Percentiles rank a stretch among this genome's conserved stretches.
phyloP scores from a whole-genome alignment of 2,113 vertebrate species.

The Mungos mungo region DNA sequence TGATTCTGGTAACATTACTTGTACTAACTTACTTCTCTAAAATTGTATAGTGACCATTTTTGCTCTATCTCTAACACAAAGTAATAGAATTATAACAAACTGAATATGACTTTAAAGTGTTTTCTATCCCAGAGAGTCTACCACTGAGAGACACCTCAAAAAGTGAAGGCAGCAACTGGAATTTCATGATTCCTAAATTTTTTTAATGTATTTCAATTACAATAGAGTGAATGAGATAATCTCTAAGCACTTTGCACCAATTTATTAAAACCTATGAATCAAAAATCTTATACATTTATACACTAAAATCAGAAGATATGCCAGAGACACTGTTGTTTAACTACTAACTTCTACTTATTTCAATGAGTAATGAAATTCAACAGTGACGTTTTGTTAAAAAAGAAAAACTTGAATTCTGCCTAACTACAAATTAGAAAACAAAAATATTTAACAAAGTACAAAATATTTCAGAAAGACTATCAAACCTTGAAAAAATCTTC shows the following conservation, averaged over 20 bases:
- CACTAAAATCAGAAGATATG: background rate
- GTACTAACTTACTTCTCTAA: background rate
- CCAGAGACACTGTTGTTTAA: background rate
- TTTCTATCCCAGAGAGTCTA: background rate
- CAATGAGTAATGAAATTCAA: background rate
- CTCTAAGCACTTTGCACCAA: background rate
- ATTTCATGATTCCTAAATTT: background rate
- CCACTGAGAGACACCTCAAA: background rate
- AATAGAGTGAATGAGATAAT: background rate
- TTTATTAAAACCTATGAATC: background rate
- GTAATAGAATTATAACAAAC: background rate
- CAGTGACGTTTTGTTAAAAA: background rate
- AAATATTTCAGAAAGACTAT: conserved; percentile 58
- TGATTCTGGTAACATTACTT: background rate
- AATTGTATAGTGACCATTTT: background rate
- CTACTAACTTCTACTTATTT: background rate
- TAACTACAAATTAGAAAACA: background rate
- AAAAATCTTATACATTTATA: background rate
- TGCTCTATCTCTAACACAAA: background rate
- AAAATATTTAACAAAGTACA: background rate
- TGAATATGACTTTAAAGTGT: background rate
- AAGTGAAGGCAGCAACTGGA: background rate
- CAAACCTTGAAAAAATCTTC: conserved; percentile 98
- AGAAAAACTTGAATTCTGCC: background rate
- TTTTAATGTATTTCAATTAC: background rate